phyloP scores from a whole-genome alignment of 1,140 invertebrate genomes.

The Lutraria rhynchaena region DNA sequence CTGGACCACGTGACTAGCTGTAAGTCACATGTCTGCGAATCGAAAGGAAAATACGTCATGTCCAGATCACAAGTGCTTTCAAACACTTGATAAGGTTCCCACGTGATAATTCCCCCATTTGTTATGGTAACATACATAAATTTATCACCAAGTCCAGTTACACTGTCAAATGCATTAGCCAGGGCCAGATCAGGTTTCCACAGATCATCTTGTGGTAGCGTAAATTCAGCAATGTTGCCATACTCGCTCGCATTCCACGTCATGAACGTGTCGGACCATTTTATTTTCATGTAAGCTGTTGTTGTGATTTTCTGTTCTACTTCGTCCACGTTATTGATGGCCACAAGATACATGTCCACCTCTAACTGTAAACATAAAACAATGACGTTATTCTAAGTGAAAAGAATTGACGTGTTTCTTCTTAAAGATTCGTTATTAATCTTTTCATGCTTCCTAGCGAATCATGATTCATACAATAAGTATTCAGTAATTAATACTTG shows the following conservation, averaged over 20 bases:
- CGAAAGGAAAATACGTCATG: conserved; percentile 88
- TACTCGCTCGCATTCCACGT: conserved; percentile 85
- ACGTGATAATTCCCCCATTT: conserved; percentile 32
- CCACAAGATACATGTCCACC: conserved; percentile 53
- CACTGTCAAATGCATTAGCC: conserved; percentile 45
- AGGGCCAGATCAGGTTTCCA: conserved; percentile 64
- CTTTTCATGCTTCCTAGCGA: too few relatives aligned
- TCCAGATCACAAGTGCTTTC: conserved; percentile 84
- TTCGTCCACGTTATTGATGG: conserved; percentile 56
- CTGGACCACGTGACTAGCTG: conserved; percentile 67
- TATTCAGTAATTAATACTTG: too few relatives aligned
- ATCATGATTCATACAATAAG: too few relatives aligned
- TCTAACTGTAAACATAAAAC: conserved; percentile 7
- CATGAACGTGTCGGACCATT: conserved; percentile 58
- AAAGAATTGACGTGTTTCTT: not conserved
- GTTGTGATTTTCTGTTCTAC: conserved; percentile 56
- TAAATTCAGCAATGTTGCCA: conserved; percentile 78
- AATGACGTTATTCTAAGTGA: not conserved
- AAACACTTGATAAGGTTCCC: conserved; percentile 56
- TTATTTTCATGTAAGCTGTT: conserved; percentile 43
- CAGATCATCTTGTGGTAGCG: conserved; percentile 43
- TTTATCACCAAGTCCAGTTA: conserved; percentile 46
- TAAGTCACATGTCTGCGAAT: conserved; percentile 86
- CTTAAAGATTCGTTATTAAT: too few relatives aligned
- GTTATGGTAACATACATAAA: conserved; percentile 43